Conservation (phyloP, 2,888 invertebrate genomes). For the Tiphia femorata region DNA sequence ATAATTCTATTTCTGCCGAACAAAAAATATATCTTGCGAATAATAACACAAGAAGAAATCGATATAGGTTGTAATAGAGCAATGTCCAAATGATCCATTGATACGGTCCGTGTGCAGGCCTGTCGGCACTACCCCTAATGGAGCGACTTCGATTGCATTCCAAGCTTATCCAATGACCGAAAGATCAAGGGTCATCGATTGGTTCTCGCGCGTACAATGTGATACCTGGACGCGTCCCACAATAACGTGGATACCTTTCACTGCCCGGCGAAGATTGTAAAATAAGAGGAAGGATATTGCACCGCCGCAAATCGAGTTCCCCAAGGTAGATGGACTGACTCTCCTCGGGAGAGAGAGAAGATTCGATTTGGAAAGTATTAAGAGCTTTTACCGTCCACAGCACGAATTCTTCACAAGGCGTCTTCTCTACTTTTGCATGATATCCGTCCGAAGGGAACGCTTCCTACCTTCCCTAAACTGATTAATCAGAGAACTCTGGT, state of each 20-base stretch:
- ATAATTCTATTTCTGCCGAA: no score
- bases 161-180: neutral
- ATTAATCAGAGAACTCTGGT: neutral
- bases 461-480: neutral
- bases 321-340: constrained; percentile 1
- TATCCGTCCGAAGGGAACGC: neutral
- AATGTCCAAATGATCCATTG: no score
- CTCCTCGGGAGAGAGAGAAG: no score
- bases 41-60: no score
- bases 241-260: neutral
- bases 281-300: neutral
- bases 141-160: neutral
- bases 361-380: constrained; percentile 32
- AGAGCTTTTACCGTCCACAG: constrained; percentile 23
- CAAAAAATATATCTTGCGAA: no score
- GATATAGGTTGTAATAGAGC: no score
- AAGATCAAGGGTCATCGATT: constrained; percentile 18
- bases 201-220: neutral
- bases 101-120: no score
- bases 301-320: constrained; percentile 18
- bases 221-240: neutral
- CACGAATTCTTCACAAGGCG: neutral
- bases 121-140: no score
- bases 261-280: constrained; percentile 1
- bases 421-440: neutral